Base-by-base conservation (phyloP, 2,113 vertebrate species). In the Entomyzon cyanotis region DNA sequence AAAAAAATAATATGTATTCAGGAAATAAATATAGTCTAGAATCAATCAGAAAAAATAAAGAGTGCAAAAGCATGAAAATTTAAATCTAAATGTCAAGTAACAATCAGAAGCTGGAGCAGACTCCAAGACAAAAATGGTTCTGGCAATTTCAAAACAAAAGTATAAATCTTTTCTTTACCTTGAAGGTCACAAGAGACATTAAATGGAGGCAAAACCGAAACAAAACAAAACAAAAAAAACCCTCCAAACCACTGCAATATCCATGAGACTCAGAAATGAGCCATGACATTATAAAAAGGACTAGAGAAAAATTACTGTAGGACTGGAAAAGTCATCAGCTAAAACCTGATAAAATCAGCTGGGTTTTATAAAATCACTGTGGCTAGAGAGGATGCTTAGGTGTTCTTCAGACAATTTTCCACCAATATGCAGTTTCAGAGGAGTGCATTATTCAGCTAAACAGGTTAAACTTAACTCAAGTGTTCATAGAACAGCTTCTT, bases 21-120 rank as follows among this genome's bases (percentile, higher is more conserved):
- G 27, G 21, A 79, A 93, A 96, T 46, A 83, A 83, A 90, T 80
- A 83, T 15, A 49, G 89, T 71, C 60, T 73, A 67, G 53, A 62
- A 15, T 67, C n/a, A 78, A 92, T 76, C 24, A 79, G 27, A 10
- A 74, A 89, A 93, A 89, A 71, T 50, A 88, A 81, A 82, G 6
- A 74, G 6, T n/a, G 4, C 21, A 27, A 39, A 75, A 84, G 22
- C 50, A 73, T 64, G 59, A 71, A 91, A 93, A 90, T 84, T 94
- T 69, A 94, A 77, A 87, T 64, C 31, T 89, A 77, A 93, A 90
- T 90, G 53, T 81, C 44, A 85, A 94, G 50, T 86, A 87, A 62
- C 15, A 69, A 37, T 44, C 41, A 95, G 67, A 58, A 87, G 11
- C 6, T 81, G 33, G 16, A 84, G 18, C 41, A 84, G 56, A 78